Percentiles rank a stretch among this genome's conserved stretches.
Conservation (phyloP, 2,797 vertebrate species). For the Gymnodraco acuticeps region DNA sequence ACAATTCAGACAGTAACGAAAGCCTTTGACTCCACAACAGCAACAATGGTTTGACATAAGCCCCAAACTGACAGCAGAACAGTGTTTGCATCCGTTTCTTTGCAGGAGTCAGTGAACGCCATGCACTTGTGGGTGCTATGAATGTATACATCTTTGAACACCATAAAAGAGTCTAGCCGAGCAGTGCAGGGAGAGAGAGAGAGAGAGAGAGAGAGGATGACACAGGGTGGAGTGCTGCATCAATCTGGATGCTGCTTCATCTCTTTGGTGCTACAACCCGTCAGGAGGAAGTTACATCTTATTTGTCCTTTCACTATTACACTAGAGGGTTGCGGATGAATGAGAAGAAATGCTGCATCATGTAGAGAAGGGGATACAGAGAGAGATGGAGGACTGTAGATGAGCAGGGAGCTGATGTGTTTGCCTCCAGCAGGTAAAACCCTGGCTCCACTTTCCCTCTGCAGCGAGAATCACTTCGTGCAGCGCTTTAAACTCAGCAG, state of each 20-base stretch:
- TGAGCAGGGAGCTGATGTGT: not conserved
- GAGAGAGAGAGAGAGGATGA: not conserved
- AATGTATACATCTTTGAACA: constrained; percentile 30
- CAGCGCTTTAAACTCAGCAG: constrained; percentile 38
- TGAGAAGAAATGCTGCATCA: not conserved
- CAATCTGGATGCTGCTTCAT: constrained; percentile 17
- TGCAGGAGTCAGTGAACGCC: constrained; percentile 4
- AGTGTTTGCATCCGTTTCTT: constrained; percentile 16
- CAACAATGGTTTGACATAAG: constrained; percentile 11
- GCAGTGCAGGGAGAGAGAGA: not conserved
- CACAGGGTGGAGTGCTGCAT: constrained; percentile 6
- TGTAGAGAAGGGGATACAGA: not conserved
- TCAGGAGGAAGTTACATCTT: constrained; percentile 4
- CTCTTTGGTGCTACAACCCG: not conserved
- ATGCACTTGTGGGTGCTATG: constrained; percentile 12
- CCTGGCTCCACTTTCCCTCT: constrained; percentile 24
- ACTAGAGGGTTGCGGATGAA: not conserved
- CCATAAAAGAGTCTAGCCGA: constrained; percentile 4
- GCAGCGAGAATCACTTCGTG: constrained; percentile 32
- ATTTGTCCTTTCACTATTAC: constrained; percentile 18
- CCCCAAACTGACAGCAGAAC: not conserved
- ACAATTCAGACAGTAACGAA: not conserved
- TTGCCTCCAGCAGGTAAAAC: constrained; percentile 46
- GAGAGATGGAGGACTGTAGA: not conserved
- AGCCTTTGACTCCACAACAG: not conserved